Evolutionary conservation across 2,888 invertebrate genomes (phyloP).

Genomic region (Gymnoscelis rufifasciata): DNA sequence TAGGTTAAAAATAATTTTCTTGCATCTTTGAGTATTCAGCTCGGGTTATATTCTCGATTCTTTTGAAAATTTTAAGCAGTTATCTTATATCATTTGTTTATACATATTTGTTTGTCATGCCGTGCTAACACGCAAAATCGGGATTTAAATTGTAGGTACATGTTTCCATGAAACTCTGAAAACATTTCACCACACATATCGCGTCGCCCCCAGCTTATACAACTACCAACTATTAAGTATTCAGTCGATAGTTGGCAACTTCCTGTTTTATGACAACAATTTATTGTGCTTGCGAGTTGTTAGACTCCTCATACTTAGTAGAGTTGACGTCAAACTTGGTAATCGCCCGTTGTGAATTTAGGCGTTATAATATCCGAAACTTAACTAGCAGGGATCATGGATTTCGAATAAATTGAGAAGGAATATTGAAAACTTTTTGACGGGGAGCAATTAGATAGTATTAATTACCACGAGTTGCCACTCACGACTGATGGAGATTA

Average conservation of each 20-base stretch:
- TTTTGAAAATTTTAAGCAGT: too few species aligned
- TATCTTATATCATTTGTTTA: too few species aligned
- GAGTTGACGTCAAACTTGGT: constrained; percentile 45
- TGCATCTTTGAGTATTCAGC: too few species aligned
- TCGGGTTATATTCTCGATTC: background rate
- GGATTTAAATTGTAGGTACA: too few species aligned
- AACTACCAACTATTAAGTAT: constrained; percentile 16
- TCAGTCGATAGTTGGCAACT: constrained; percentile 20
- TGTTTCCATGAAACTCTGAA: too few species aligned
- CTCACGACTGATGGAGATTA: too few species aligned
- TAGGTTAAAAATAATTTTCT: too few species aligned
- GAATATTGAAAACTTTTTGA: background rate
- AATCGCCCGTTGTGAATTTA: constrained; percentile 48
- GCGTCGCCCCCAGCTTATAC: constrained; percentile 8
- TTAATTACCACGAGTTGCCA: too few species aligned
- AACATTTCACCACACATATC: constrained; percentile 7
- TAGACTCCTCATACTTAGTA: constrained; percentile 26
- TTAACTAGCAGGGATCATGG: constrained; percentile 33
- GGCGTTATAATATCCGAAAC: constrained; percentile 54
- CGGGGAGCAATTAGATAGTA: too few species aligned
- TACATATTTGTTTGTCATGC: too few species aligned
- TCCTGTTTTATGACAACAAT: constrained; percentile 24
- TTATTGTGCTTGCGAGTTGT: constrained; percentile 29
- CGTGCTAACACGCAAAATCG: too few species aligned
- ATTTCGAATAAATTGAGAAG: constrained; percentile 3